A percentile compares a stretch with the other conserved stretches of the same genome.
phyloP scores from a whole-genome alignment of 2,888 invertebrate genomes.

The Aplocera efformata region DNA sequence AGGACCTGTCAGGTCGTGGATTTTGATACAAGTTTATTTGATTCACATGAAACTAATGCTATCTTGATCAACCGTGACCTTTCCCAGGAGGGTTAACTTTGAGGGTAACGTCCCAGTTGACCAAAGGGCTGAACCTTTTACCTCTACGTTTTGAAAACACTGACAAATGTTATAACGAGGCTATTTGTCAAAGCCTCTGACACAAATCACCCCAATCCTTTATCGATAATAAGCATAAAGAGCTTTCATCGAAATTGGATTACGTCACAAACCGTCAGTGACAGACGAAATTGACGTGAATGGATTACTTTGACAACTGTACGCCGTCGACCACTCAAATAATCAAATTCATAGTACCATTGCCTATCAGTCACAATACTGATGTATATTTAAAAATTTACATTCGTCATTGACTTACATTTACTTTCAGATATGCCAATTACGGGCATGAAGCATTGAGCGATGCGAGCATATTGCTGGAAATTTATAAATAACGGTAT shows the following conservation, averaged over 20 bases:
- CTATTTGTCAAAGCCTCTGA: too few species aligned
- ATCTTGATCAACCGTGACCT: too few species aligned
- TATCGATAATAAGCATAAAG: background rate
- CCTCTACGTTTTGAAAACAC: too few species aligned
- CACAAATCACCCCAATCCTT: background rate
- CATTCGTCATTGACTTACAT: constrained; percentile 12
- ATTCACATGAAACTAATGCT: too few species aligned
- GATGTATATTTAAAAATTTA: constrained; percentile 29
- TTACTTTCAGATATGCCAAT: constrained; percentile 6
- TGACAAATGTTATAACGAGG: too few species aligned
- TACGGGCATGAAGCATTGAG: constrained; percentile 1
- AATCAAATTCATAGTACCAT: constrained; percentile 37
- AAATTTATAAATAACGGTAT: too few species aligned
- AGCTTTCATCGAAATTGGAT: background rate
- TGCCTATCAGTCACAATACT: constrained; percentile 28
- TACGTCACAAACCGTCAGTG: constrained; percentile 3
- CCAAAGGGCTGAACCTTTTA: too few species aligned
- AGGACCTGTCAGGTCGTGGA: too few species aligned
- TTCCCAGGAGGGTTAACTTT: too few species aligned
- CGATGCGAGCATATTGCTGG: too few species aligned
- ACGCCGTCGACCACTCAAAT: constrained; percentile 24
- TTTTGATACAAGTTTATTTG: too few species aligned
- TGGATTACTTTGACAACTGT: constrained; percentile 31
- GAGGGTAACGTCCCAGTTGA: too few species aligned
- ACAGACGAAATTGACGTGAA: constrained; percentile 4